These are phyloP conservation scores for Zhuqinia jingwanae DNA, from an alignment of 2,888 invertebrate genomes.

Conservation along the genomic window DNA sequence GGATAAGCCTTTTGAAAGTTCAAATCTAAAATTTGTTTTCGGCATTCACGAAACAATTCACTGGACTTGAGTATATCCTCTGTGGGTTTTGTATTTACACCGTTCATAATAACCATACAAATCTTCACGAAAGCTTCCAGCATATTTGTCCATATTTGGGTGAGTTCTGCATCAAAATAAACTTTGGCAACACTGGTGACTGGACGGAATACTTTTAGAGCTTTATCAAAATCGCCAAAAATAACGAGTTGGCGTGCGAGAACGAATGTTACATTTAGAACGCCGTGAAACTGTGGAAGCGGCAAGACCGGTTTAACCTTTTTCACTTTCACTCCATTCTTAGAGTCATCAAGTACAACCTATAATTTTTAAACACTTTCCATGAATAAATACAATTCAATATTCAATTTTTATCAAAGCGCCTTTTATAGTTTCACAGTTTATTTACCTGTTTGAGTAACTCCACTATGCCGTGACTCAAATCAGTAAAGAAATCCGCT, in stretches of 20 bases:
- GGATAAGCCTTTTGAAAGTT: constrained; percentile 57
- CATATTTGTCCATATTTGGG: constrained; percentile 54
- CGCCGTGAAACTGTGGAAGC: constrained; percentile 41
- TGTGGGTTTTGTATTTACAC: neutral
- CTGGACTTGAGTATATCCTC: constrained; percentile 33
- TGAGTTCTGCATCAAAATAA: constrained; percentile 57
- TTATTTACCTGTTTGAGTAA: constrained; percentile 48
- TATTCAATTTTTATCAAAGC: too few species aligned
- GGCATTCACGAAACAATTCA: constrained; percentile 56
- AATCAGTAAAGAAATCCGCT: constrained; percentile 16
- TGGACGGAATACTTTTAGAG: constrained; percentile 55
- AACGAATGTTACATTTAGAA: constrained; percentile 52
- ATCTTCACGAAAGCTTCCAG: constrained; percentile 62
- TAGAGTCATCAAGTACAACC: constrained; percentile 53
- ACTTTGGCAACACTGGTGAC: constrained; percentile 56
- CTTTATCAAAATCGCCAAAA: constrained; percentile 46
- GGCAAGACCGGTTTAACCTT: constrained; percentile 32
- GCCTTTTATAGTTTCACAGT: too few species aligned
- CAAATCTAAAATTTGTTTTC: constrained; percentile 59
- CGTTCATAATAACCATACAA: constrained; percentile 37
- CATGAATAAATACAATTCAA: neutral
- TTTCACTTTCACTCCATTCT: constrained; percentile 53
- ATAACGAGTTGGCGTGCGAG: constrained; percentile 50
- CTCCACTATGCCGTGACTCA: constrained; percentile 20
- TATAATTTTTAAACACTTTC: neutral